Evolutionary conservation across 2,797 vertebrate genomes (phyloP).

Genomic region (Squalus acanthias): DNA sequence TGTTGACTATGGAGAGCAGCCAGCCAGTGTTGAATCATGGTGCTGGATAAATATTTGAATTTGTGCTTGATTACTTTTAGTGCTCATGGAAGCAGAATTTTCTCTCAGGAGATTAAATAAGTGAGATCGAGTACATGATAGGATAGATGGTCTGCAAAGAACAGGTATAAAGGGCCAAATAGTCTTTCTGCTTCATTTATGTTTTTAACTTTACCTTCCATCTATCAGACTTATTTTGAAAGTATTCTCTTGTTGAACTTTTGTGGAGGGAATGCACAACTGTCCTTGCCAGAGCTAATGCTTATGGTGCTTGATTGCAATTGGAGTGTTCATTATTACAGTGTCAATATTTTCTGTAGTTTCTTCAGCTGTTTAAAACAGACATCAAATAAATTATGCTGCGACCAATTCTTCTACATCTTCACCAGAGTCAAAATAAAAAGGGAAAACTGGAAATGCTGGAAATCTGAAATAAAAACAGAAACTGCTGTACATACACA

Average conservation of each 20-base stretch:
- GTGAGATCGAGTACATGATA: neutral
- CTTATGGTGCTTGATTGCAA: neutral
- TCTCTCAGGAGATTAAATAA: neutral
- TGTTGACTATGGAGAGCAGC: neutral
- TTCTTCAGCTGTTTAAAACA: neutral
- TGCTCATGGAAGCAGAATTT: neutral
- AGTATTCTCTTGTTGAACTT: neutral
- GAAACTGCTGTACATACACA: neutral
- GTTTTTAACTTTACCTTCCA: neutral
- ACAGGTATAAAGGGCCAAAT: neutral
- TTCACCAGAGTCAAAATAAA: neutral
- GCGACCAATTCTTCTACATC: neutral
- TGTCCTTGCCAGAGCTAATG: neutral
- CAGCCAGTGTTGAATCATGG: neutral
- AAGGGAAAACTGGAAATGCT: neutral
- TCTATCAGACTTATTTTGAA: neutral
- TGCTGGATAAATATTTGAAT: constrained; percentile 9
- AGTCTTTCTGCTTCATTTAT: neutral
- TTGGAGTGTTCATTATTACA: neutral
- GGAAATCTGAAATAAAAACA: neutral
- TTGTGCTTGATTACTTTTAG: neutral
- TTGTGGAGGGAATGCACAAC: neutral
- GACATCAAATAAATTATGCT: neutral
- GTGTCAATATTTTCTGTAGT: neutral
- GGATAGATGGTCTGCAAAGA: neutral